These are phyloP conservation scores for Halictus quadricinctus DNA, from an alignment of 2,888 invertebrate genomes.

Conservation along the genomic window DNA sequence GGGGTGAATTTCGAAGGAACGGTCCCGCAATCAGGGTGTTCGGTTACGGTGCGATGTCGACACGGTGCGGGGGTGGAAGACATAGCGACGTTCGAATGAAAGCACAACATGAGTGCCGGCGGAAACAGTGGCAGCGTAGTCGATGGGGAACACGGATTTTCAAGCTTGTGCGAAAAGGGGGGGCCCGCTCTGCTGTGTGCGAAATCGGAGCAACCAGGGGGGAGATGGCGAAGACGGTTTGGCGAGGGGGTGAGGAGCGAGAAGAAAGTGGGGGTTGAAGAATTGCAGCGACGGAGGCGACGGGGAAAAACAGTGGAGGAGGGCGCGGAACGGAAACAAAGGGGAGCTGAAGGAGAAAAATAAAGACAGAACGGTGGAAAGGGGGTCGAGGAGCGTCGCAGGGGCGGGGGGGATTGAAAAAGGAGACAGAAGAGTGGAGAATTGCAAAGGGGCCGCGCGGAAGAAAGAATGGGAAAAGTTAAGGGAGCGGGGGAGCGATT, in stretches of 20 bases:
- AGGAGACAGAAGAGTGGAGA: slow-evolving; percentile 38
- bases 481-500: slow-evolving; percentile 51
- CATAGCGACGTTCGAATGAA: slow-evolving; percentile 32
- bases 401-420: background rate
- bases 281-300: background rate
- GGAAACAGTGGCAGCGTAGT: slow-evolving; percentile 21
- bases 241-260: background rate
- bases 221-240: background rate
- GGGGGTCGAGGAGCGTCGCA: background rate
- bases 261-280: background rate
- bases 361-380: slow-evolving; percentile 18
- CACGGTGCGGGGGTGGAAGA: background rate
- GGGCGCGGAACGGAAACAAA: slow-evolving; percentile 5
- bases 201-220: background rate
- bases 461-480: slow-evolving; percentile 67
- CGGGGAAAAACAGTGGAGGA: background rate
- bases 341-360: slow-evolving; percentile 12
- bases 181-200: background rate
- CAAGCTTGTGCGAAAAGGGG: slow-evolving; percentile 28
- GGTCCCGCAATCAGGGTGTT: background rate
- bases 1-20: background rate
- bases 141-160: slow-evolving; percentile 51
- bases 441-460: slow-evolving; percentile 41
- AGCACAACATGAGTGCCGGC: slow-evolving; percentile 44
- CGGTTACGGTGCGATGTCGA: background rate